Conservation (phyloP, 2,888 invertebrate species). For the Hydraecia micacea region DNA sequence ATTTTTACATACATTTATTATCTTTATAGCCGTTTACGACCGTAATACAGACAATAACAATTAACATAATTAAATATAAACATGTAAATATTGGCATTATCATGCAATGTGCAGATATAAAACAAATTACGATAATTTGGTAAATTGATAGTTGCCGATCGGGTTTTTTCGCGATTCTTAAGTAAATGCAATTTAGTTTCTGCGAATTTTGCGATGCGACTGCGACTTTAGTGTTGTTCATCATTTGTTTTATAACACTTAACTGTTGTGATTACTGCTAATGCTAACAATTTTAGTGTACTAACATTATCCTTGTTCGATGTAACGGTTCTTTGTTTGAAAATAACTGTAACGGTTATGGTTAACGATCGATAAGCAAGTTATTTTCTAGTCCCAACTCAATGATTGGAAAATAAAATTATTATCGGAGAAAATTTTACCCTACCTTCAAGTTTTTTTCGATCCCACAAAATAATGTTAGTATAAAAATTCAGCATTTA, state of each 20-base stretch:
- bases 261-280: constrained; percentile 55
- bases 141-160: constrained; percentile 62
- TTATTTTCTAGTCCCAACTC: constrained; percentile 14
- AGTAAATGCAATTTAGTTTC: constrained; percentile 50
- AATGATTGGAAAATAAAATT: constrained; percentile 13
- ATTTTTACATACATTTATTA: constrained; percentile 58
- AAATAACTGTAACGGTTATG: not conserved
- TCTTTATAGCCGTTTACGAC: constrained; percentile 72
- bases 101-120: constrained; percentile 66
- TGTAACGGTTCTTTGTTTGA: constrained; percentile 38
- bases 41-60: constrained; percentile 74
- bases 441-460: not conserved
- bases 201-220: constrained; percentile 75
- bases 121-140: constrained; percentile 71
- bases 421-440: not conserved
- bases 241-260: constrained; percentile 14
- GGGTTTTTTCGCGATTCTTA: constrained; percentile 53
- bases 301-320: constrained; percentile 48
- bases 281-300: constrained; percentile 55
- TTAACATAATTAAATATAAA: constrained; percentile 74
- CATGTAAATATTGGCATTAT: constrained; percentile 75
- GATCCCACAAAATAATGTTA: constrained; percentile 35
- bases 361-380: not conserved
- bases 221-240: constrained; percentile 54
- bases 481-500: constrained; percentile 74